Evolutionary conservation across 2,113 vertebrate species (phyloP).

Genomic region (Carassius gibelio): DNA sequence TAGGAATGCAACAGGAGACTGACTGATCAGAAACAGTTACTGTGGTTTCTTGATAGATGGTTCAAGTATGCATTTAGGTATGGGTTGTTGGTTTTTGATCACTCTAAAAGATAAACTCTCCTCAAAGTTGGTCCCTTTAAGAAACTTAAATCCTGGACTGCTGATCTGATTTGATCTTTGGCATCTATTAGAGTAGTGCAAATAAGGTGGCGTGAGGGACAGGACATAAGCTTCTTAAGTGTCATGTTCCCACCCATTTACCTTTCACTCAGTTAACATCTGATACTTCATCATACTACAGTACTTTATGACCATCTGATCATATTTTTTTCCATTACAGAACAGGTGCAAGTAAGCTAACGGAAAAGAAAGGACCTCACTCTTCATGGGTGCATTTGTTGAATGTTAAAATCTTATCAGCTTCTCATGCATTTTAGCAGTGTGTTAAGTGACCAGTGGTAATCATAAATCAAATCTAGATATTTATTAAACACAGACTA

Average conservation of each 20-base stretch:
- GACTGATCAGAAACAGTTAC: background rate
- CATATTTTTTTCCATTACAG: background rate
- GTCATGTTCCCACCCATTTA: slow-evolving; percentile 34
- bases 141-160: background rate
- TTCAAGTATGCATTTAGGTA: background rate
- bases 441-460: background rate
- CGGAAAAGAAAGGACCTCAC: background rate
- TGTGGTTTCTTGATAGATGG: background rate
- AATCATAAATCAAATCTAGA: background rate
- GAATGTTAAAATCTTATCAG: background rate
- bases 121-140: background rate
- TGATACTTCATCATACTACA: background rate
- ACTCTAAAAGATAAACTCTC: background rate
- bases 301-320: slow-evolving; percentile 22
- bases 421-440: background rate
- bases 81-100: background rate
- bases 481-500: background rate
- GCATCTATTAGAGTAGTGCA: slow-evolving; percentile 8
- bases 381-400: no score
- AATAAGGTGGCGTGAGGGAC: background rate
- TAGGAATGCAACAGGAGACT: background rate
- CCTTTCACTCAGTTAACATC: slow-evolving; percentile 37
- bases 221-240: slow-evolving; percentile 41
- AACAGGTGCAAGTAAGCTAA: slow-evolving; percentile 14
- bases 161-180: slow-evolving; percentile 33